Evolutionary conservation across 2,797 vertebrate species (phyloP), one percentile per base, ranked within the genome.

Genomic region (Zalophus californianus): DNA sequence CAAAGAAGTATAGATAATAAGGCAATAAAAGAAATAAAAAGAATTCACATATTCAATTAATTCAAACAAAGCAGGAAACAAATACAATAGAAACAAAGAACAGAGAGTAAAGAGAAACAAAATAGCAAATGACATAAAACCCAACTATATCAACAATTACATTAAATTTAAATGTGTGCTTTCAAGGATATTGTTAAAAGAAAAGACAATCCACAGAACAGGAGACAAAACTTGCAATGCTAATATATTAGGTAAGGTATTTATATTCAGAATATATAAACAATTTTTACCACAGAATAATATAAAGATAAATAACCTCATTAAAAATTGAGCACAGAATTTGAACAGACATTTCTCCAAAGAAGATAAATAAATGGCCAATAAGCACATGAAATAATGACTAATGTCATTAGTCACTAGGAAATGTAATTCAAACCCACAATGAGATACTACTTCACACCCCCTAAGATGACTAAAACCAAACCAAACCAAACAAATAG

Each of bases 121-220:
- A 82, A 56, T n/a, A 72, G 11, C 35, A 70, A 78, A 27, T 54
- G 35, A 79, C 1, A 27, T 14, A 23, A 88, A 60, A n/a, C 8
- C 23, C 72, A 85, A 35, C 14, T 25, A 8, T 50, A 60, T 25
- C 41, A 93, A 84, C 1, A 62, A 62, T 90, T 54, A 70, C 12
- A 35, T 48, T 75, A 77, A 52, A 60, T 87, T 77, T n/a, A 78
- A 85, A 62, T 72, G 62, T 78, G 32, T 92, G 52, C 72, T 68
- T 90, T 66, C 73, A 91, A 87, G 62, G 50, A 87, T 62, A 44
- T 38, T 35, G 48, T 80, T 14, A 87, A 84, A 32, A 96, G 41
- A 88, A 94, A 86, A 79, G 41, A 62, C 10, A 87, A 66, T 32
- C 70, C 82, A 58, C 2, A 68, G 38, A 94, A 41, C 35, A 15